These are phyloP conservation scores for Acanthisitta chloris DNA, from an alignment of 2,113 vertebrate species.

Conservation along the genomic window DNA sequence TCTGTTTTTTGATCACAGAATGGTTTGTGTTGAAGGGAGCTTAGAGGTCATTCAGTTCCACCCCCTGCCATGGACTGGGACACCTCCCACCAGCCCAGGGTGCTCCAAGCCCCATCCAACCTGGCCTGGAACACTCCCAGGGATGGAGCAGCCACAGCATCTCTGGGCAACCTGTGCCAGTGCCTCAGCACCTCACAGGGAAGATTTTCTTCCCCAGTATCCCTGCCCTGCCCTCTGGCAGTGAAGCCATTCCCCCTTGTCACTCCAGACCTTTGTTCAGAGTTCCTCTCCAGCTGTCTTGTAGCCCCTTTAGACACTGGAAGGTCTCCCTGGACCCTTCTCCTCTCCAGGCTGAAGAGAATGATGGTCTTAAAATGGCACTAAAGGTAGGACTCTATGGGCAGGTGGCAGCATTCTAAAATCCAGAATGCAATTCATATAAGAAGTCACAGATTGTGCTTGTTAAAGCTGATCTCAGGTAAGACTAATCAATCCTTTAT, in stretches of 20 bases:
- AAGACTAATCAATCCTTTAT: neutral
- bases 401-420: neutral
- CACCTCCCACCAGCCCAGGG: accelerated
- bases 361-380: neutral
- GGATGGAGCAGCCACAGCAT: neutral
- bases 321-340: neutral
- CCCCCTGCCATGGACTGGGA: neutral
- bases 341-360: neutral
- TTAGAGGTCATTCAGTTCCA: neutral
- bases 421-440: neutral
- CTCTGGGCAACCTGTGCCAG: neutral
- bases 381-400: neutral
- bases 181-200: neutral
- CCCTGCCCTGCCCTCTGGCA: no score
- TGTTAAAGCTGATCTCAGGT: neutral
- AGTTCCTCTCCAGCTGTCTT: neutral
- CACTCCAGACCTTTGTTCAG: neutral
- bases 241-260: neutral
- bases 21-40: neutral
- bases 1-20: neutral
- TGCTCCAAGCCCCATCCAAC: neutral
- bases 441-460: neutral
- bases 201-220: neutral
- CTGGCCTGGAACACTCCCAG: neutral
- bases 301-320: neutral